Evolutionary conservation across 2,797 vertebrate species (phyloP).

Genomic region (Champsocephalus gunnari): DNA sequence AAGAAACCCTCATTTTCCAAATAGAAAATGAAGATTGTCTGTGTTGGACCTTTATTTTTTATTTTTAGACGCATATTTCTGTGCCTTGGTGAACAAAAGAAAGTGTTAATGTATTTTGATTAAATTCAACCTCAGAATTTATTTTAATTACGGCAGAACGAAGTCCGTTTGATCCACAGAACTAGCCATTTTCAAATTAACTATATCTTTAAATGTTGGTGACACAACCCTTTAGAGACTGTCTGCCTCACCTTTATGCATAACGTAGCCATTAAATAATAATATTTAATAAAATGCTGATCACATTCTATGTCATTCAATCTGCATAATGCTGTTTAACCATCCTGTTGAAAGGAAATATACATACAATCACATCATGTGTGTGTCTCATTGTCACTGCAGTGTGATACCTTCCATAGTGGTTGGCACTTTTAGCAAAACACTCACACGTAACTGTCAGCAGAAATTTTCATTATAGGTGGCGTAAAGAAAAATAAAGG

Average conservation of each 20-base stretch:
- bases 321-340: neutral
- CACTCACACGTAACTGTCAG: conserved; percentile 24
- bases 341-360: neutral
- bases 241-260: neutral
- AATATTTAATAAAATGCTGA: conserved; percentile 4
- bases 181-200: neutral
- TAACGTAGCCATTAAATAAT: conserved; percentile 8
- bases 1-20: too few species aligned
- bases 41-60: neutral
- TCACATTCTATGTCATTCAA: neutral
- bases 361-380: too few species aligned
- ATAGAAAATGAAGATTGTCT: neutral
- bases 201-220: neutral
- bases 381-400: neutral
- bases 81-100: neutral
- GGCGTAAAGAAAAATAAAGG: conserved; percentile 6
- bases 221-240: neutral
- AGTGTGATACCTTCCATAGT: conserved; percentile 23
- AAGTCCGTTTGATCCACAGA: neutral
- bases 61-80: neutral
- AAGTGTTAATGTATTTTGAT: neutral
- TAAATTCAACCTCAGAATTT: neutral
- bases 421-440: conserved; percentile 32
- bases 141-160: neutral
- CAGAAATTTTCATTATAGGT: conserved; percentile 36